Conservation (phyloP, 2,888 invertebrate genomes). For the Cosmopolites sordidus region DNA sequence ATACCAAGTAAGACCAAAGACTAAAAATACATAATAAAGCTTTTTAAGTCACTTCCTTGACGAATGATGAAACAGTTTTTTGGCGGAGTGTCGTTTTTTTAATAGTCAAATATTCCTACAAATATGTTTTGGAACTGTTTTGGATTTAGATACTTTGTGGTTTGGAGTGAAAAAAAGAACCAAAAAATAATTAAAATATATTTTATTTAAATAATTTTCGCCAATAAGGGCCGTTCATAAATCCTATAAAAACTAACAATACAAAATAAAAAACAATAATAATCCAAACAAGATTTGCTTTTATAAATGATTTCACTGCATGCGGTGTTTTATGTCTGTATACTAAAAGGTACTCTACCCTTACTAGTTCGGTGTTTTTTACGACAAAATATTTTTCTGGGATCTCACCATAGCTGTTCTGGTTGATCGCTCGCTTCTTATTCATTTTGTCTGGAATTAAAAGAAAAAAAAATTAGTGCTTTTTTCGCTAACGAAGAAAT, state of each 20-base stretch:
- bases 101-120: no score
- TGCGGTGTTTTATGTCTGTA: slow-evolving; percentile 47
- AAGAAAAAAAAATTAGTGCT: not conserved
- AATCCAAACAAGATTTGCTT: slow-evolving; percentile 29
- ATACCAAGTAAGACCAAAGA: no score
- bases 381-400: slow-evolving; percentile 71
- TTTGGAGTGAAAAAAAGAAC: not conserved
- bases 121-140: no score
- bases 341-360: slow-evolving; percentile 71
- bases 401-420: slow-evolving; percentile 48
- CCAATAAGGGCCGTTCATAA: slow-evolving; percentile 24
- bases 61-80: no score
- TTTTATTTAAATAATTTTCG: slow-evolving; percentile 37
- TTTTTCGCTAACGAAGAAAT: not conserved
- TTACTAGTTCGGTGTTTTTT: slow-evolving; percentile 69
- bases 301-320: slow-evolving; percentile 29
- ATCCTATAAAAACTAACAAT: slow-evolving; percentile 29
- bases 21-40: no score
- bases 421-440: slow-evolving; percentile 27
- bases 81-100: no score
- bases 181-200: slow-evolving; percentile 31
- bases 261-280: slow-evolving; percentile 27
- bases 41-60: no score
- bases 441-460: slow-evolving; percentile 29
- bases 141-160: no score